Evolutionary conservation across 2,113 vertebrate species (phyloP).

Genomic region (Lamprotornis superbus): DNA sequence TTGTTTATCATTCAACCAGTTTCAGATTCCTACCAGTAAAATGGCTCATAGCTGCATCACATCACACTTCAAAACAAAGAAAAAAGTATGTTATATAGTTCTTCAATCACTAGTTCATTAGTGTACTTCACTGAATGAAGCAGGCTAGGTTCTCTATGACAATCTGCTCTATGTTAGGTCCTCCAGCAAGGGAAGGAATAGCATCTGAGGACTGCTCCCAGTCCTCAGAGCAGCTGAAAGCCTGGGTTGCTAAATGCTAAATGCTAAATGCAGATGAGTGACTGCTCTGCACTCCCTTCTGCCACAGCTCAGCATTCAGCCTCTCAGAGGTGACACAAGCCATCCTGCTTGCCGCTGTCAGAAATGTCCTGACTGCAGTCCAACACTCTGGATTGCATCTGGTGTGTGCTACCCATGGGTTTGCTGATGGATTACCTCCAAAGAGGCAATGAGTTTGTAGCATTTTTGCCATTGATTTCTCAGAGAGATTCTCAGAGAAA

Average conservation of each 20-base stretch:
- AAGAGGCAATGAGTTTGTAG: not conserved
- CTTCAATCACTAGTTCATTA: not conserved
- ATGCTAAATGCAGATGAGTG: not conserved
- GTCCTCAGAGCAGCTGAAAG: not conserved
- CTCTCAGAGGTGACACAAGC: too few species aligned
- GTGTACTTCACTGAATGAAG: not conserved
- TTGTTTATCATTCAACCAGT: not conserved
- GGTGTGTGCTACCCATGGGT: not conserved
- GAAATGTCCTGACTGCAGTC: not conserved
- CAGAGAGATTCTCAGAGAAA: not conserved
- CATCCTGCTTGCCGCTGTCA: not conserved
- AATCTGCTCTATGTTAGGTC: not conserved
- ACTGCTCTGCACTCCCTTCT: not conserved
- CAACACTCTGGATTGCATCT: not conserved
- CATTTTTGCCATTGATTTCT: not conserved
- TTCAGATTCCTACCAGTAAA: not conserved
- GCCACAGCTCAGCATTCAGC: not conserved
- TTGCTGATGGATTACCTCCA: not conserved
- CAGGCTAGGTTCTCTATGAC: not conserved
- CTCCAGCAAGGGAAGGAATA: not conserved
- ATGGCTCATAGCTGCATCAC: not conserved
- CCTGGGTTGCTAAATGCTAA: not conserved
- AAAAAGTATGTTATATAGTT: not conserved
- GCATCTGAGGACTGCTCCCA: not conserved
- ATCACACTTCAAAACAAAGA: not conserved